phyloP scores from a whole-genome alignment of 2,797 vertebrate genomes.

The Cryptoprocta ferox region DNA sequence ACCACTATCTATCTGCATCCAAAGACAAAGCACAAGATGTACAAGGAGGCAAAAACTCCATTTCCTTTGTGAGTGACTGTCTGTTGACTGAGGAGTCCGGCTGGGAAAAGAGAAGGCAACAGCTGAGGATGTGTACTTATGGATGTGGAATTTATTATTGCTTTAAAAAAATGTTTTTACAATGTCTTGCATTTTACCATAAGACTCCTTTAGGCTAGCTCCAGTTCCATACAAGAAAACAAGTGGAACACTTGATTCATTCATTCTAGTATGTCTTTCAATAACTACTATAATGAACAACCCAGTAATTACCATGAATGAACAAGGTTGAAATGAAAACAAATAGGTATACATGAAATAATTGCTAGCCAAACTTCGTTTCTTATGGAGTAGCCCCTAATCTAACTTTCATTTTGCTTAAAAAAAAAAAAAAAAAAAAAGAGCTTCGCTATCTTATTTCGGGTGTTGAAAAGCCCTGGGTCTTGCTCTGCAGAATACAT shows the following conservation, averaged over 20 bases:
- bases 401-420: conserved; percentile 6
- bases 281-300: not conserved
- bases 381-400: not conserved
- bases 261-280: not conserved
- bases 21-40: not conserved
- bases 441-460: not conserved
- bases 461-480: not conserved
- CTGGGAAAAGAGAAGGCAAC: not conserved
- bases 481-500: not conserved
- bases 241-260: not conserved
- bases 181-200: not conserved
- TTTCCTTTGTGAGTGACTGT: not conserved
- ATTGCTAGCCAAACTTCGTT: not conserved
- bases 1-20: not conserved
- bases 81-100: not conserved
- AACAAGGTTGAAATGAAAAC: conserved; percentile 1
- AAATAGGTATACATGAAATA: not conserved
- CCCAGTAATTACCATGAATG: not conserved
- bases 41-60: not conserved
- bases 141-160: not conserved
- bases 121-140: not conserved
- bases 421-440: not conserved
- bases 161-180: not conserved
- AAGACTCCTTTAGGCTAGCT: not conserved
- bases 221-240: not conserved